phyloP scores from a whole-genome alignment of 2,113 vertebrate species.

The Cynopterus brachyotis region DNA sequence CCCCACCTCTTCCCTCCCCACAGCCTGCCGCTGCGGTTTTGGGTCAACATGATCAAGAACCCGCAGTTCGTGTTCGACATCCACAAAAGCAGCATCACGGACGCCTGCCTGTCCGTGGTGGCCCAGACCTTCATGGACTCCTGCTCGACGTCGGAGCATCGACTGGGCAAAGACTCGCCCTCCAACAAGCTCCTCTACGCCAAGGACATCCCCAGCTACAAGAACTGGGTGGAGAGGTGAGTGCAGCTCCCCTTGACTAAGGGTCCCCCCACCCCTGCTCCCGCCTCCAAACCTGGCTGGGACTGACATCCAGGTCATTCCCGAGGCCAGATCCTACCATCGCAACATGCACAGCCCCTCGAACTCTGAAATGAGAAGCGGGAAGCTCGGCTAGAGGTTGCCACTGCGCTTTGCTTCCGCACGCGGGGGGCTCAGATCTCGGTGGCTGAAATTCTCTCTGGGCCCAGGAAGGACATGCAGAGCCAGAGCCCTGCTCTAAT shows the following conservation, averaged over 20 bases:
- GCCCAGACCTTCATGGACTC: constrained; percentile 99
- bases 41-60: constrained; percentile 99
- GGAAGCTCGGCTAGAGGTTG: neutral
- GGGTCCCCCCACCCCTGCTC: no score
- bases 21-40: constrained; percentile 96
- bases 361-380: neutral
- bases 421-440: neutral
- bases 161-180: constrained; percentile 97
- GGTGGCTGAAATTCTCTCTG: neutral
- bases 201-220: constrained; percentile 99
- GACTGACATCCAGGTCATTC: neutral
- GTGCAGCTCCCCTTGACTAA: constrained; percentile 9
- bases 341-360: fast-evolving
- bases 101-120: constrained; percentile 97
- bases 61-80: constrained; percentile 99
- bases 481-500: neutral
- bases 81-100: constrained; percentile 99
- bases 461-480: neutral
- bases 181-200: constrained; percentile 99
- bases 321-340: fast-evolving
- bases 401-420: neutral
- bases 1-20: neutral
- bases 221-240: constrained; percentile 99
- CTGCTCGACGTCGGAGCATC: constrained; percentile 97
- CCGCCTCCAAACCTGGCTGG: neutral